phyloP scores from a whole-genome alignment of 1,140 invertebrate species.

The Zophobas morio region DNA sequence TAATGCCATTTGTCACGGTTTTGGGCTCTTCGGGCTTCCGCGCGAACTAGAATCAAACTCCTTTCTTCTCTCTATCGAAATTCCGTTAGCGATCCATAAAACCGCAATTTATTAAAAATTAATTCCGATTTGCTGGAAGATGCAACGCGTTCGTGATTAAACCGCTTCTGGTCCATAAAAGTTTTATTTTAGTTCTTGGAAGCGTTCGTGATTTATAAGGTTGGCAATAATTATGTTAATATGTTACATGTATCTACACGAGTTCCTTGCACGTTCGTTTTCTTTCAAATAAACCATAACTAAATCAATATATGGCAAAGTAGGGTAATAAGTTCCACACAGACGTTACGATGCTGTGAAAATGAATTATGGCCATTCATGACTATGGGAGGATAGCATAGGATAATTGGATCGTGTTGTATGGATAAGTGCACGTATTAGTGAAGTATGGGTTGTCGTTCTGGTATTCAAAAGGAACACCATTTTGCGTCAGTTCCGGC shows the following conservation, averaged over 20 bases:
- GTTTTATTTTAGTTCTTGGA: neutral
- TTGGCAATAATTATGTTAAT: conserved; percentile 26
- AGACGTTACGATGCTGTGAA: neutral
- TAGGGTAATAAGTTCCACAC: neutral
- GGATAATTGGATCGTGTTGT: neutral
- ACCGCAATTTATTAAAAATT: conserved; percentile 21
- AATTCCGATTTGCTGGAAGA: conserved; percentile 1
- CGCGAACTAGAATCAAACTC: too few relatives aligned
- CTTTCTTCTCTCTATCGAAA: too few relatives aligned
- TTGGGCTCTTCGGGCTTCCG: conserved; percentile 14
- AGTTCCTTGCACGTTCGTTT: neutral
- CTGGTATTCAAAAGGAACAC: neutral
- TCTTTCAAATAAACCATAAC: neutral
- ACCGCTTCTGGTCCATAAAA: neutral
- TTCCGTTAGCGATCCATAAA: too few relatives aligned
- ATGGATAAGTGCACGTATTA: neutral
- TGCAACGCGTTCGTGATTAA: conserved; percentile 14
- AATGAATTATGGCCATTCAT: neutral
- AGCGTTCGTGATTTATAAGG: conserved; percentile 15
- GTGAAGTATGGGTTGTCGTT: neutral
- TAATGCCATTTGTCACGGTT: conserved; percentile 7
- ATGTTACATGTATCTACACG: conserved; percentile 17
- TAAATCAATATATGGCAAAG: neutral
- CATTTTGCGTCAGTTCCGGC: too few relatives aligned
- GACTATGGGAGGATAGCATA: neutral